Evolutionary conservation across 1,140 invertebrate genomes (phyloP).

Genomic region (Sinella curviseta): DNA sequence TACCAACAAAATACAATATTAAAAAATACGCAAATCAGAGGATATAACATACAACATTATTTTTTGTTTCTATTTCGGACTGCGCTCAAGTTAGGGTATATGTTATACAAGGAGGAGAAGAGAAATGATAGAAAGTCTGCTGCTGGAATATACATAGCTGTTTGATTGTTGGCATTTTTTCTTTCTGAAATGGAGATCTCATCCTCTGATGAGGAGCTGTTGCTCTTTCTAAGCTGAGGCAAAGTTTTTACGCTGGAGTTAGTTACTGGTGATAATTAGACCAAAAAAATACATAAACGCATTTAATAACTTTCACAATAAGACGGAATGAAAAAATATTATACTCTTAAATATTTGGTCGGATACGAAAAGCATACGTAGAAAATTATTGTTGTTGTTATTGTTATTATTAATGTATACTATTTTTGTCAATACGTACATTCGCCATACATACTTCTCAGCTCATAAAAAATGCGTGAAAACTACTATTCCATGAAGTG

Average conservation of each 20-base stretch:
- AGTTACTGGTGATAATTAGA: constrained; percentile 17
- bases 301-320: neutral
- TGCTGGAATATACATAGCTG: too few species aligned
- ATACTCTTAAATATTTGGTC: neutral
- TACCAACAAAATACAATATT: neutral
- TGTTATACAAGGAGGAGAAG: neutral
- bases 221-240: neutral
- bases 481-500: neutral
- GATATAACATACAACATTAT: neutral
- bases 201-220: constrained; percentile 1
- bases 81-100: constrained; percentile 6
- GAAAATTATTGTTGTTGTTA: neutral
- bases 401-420: neutral
- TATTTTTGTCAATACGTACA: neutral
- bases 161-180: neutral
- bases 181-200: constrained; percentile 5
- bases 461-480: neutral
- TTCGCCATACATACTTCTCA: neutral
- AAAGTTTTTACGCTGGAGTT: constrained; percentile 5
- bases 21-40: neutral
- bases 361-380: neutral
- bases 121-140: neutral
- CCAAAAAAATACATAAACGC: neutral
- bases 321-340: neutral
- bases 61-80: neutral